Percentiles rank a stretch among this genome's conserved stretches.
These are phyloP conservation scores for Empis livida DNA, from an alignment of 2,888 invertebrate species.

Conservation along the genomic window DNA sequence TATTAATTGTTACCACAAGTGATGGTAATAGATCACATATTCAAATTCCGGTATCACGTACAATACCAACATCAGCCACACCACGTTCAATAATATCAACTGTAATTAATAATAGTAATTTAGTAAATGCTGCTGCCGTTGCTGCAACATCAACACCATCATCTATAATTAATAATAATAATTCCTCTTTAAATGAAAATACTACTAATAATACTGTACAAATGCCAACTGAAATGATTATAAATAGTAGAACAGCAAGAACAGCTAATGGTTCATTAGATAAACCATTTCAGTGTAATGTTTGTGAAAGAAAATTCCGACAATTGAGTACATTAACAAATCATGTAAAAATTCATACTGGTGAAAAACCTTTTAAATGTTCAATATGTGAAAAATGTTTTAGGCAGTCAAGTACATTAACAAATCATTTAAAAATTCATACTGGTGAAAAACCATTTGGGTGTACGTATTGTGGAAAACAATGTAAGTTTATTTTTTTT, in stretches of 20 bases:
- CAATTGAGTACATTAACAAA: slow-evolving; percentile 36
- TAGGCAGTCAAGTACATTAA: slow-evolving; percentile 36
- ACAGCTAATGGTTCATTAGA: slow-evolving; percentile 16
- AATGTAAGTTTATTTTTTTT: slow-evolving; percentile 14
- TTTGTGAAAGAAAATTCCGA: slow-evolving; percentile 36
- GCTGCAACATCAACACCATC: not conserved
- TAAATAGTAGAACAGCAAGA: not conserved
- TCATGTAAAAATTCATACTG: slow-evolving; percentile 36
- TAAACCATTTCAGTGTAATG: slow-evolving; percentile 36
- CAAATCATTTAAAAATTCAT: slow-evolving; percentile 37
- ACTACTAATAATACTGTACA: too few relatives aligned
- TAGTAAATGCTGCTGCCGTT: not conserved
- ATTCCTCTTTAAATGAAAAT: not conserved
- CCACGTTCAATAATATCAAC: not conserved
- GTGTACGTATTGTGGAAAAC: slow-evolving; percentile 35
- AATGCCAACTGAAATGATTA: not conserved
- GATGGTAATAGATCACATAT: not conserved
- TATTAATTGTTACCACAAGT: not conserved
- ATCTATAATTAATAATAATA: not conserved
- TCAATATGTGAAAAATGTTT: slow-evolving; percentile 36
- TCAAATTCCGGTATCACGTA: not conserved
- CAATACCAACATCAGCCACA: not conserved
- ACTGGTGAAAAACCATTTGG: slow-evolving; percentile 36
- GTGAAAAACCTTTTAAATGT: slow-evolving; percentile 37
- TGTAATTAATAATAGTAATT: too few relatives aligned